Percentiles rank a stretch among this genome's conserved stretches.
phyloP scores from a whole-genome alignment of 2,113 vertebrate species.

The Theropithecus gelada region DNA sequence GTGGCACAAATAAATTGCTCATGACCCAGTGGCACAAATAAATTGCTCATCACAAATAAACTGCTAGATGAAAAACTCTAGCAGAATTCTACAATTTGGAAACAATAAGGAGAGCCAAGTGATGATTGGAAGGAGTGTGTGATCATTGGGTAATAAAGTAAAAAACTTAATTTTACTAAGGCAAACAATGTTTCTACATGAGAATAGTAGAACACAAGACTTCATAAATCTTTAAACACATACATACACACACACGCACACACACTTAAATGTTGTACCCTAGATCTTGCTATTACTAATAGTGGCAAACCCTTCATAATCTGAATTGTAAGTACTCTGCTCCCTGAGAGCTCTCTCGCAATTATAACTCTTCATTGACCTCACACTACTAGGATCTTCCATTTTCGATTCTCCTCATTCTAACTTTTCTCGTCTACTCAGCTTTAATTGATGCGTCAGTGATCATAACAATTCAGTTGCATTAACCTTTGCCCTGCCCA shows the following conservation, averaged over 20 bases:
- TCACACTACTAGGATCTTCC: neutral
- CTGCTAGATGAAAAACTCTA: neutral
- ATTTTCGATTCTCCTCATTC: neutral
- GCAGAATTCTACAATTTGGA: neutral
- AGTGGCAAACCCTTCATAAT: neutral
- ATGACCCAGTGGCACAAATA: neutral
- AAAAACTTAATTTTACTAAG: neutral
- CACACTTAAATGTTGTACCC: neutral
- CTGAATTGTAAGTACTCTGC: neutral
- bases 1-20: neutral
- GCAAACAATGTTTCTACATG: neutral
- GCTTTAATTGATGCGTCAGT: neutral
- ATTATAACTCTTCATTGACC: neutral
- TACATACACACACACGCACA: rapidly evolving
- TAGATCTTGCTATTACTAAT: neutral
- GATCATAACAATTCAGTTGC: neutral
- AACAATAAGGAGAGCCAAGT: neutral
- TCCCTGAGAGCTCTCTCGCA: neutral
- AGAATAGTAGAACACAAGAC: neutral
- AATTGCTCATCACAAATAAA: neutral
- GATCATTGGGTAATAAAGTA: neutral
- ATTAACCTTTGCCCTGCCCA: neutral
- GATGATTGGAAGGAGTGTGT: neutral
- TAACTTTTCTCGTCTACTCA: neutral
- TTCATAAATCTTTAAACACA: neutral